phyloP scores from a whole-genome alignment of 2,888 invertebrate species.

The Caenorhabditis zanzibari region DNA sequence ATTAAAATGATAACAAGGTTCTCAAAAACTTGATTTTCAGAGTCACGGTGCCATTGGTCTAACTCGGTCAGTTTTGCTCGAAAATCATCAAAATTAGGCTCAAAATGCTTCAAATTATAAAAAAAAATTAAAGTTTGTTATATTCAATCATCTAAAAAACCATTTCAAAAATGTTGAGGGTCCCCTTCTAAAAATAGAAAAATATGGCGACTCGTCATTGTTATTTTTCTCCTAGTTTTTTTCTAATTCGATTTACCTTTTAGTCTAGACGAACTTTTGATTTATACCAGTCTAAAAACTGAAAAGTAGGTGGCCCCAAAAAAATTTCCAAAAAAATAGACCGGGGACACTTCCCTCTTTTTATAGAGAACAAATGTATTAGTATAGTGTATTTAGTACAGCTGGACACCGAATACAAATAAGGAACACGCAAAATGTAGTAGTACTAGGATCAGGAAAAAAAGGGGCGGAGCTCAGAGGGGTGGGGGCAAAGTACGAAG shows the following conservation, averaged over 20 bases:
- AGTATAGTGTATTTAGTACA: constrained; percentile 12
- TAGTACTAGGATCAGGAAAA: constrained; percentile 5
- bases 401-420: constrained; percentile 5
- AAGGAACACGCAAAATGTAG: constrained; percentile 7
- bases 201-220: not conserved
- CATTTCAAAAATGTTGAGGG: too few species aligned
- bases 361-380: constrained; percentile 1
- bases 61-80: too few species aligned
- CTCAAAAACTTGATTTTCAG: too few species aligned
- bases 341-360: not conserved
- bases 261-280: constrained; percentile 5
- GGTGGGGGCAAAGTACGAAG: not conserved
- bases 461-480: constrained; percentile 14
- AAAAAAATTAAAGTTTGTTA: too few species aligned
- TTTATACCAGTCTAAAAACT: not conserved
- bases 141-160: too few species aligned
- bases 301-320: not conserved
- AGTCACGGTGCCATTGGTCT: too few species aligned
- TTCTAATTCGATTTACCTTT: not conserved
- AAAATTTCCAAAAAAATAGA: not conserved
- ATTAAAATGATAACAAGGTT: too few species aligned
- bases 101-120: too few species aligned
- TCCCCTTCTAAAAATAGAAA: not conserved
- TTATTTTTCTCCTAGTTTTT: not conserved
- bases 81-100: too few species aligned